phyloP scores from a whole-genome alignment of 2,797 vertebrate genomes.

The Rhynchotus rufescens region DNA sequence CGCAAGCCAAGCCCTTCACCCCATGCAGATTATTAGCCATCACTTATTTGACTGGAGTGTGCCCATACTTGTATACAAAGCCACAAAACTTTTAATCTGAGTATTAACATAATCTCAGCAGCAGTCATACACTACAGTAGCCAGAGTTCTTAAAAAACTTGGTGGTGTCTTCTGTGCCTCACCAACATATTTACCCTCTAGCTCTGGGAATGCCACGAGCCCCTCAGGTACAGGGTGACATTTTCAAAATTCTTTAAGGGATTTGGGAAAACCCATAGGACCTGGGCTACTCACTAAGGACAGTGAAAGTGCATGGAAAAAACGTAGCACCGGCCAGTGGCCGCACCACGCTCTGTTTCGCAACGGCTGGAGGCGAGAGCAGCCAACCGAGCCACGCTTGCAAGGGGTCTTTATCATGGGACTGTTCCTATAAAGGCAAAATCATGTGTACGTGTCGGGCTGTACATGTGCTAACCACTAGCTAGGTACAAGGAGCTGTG shows the following conservation, averaged over 20 bases:
- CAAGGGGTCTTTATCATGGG: background rate
- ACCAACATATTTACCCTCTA: background rate
- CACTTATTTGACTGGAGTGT: conserved; percentile 25
- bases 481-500: background rate
- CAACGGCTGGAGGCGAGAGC: background rate
- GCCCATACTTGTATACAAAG: background rate
- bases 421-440: rapidly evolving
- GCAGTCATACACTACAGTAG: conserved; percentile 2
- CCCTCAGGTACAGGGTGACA: background rate
- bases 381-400: background rate
- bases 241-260: background rate
- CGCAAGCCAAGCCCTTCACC: background rate
- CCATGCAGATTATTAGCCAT: conserved; percentile 14
- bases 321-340: background rate
- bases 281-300: background rate
- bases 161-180: conserved; percentile 10
- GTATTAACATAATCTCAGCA: conserved; percentile 45
- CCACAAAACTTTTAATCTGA: conserved; percentile 57
- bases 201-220: background rate
- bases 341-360: rapidly evolving
- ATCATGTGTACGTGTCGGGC: rapidly evolving
- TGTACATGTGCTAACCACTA: background rate
- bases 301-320: background rate
- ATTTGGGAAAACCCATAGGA: background rate
- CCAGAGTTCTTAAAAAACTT: conserved; percentile 10